These are phyloP conservation scores for Leptinotarsa haldemani DNA, from an alignment of 2,888 invertebrate species.

Conservation along the genomic window DNA sequence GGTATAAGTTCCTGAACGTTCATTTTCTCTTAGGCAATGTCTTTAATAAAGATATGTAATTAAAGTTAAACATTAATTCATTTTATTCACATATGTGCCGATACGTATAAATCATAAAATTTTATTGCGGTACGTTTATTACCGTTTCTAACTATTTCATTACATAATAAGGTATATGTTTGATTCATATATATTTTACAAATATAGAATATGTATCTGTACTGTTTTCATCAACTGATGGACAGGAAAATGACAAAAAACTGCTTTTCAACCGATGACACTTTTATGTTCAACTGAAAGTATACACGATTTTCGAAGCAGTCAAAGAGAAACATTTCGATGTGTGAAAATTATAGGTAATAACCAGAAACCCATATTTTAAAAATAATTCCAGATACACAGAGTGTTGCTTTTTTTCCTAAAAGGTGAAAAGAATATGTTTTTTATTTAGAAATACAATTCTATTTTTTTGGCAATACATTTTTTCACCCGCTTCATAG, in stretches of 20 bases:
- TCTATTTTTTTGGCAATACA: too few relatives aligned
- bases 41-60: slow-evolving; percentile 17
- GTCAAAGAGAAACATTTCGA: too few relatives aligned
- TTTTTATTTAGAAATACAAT: too few relatives aligned
- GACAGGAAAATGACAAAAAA: not conserved
- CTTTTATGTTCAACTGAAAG: too few relatives aligned
- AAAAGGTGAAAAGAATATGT: too few relatives aligned
- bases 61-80: slow-evolving; percentile 9
- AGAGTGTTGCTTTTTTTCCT: too few relatives aligned
- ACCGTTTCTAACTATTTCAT: not conserved
- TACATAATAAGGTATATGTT: not conserved
- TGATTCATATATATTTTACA: not conserved
- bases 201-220: not conserved
- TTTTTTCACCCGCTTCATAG: too few relatives aligned
- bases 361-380: too few relatives aligned
- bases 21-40: slow-evolving; percentile 19
- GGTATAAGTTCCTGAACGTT: not conserved
- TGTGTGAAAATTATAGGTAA: too few relatives aligned
- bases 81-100: not conserved
- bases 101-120: slow-evolving; percentile 8
- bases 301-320: too few relatives aligned
- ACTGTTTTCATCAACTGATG: not conserved
- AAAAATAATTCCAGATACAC: too few relatives aligned
- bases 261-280: too few relatives aligned
- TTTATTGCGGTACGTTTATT: slow-evolving; percentile 1